These are phyloP conservation scores for Tetranychus piercei DNA, from an alignment of 2,888 invertebrate species.

Conservation along the genomic window DNA sequence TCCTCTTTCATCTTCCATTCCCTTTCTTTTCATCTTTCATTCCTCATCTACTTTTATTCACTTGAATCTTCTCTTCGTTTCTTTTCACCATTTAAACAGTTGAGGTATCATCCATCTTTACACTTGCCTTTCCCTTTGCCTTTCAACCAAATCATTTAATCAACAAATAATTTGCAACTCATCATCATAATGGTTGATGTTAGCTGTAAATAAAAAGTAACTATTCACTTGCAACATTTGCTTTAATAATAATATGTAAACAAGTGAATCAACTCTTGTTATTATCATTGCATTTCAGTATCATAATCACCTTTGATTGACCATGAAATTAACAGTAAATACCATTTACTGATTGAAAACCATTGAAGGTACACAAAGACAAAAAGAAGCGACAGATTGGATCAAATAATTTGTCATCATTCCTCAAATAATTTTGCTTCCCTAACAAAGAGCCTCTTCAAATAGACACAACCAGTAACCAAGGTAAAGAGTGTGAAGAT, in stretches of 20 bases:
- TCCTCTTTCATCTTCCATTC: not conserved
- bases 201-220: too few relatives aligned
- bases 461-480: not conserved
- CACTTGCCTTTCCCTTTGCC: not conserved
- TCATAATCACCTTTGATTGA: not conserved
- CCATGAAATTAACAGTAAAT: not conserved
- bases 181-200: not conserved
- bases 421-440: not conserved
- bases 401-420: not conserved
- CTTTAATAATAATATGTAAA: too few relatives aligned
- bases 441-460: not conserved
- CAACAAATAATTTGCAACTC: not conserved
- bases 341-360: not conserved
- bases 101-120: not conserved
- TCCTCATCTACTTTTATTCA: not conserved
- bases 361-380: not conserved
- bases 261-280: not conserved
- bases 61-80: not conserved
- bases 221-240: too few relatives aligned
- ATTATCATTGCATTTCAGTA: not conserved
- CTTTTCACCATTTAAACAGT: not conserved
- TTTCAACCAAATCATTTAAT: not conserved
- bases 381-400: not conserved
- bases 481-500: not conserved
- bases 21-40: not conserved